Base-by-base conservation (phyloP, 2,888 invertebrate species). In the Lepidochrysops patricia region DNA sequence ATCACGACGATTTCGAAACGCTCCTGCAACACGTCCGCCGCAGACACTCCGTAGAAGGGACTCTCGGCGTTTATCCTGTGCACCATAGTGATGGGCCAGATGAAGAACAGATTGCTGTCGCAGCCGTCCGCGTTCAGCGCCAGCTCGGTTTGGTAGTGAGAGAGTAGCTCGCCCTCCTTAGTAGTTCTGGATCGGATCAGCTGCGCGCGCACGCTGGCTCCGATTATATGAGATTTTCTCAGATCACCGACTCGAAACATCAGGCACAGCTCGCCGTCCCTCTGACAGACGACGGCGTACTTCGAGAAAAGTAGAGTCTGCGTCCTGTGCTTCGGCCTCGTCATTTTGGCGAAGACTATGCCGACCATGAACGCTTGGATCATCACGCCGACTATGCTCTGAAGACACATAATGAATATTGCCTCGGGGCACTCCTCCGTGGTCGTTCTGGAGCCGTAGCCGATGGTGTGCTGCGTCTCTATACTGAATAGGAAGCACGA, bases 391-490 rank as follows among this genome's bases (percentile, higher is more conserved):
- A 94, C 92, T 64, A 97, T 95, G 76, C 96, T 96, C 82, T 97
- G 97, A 43, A 96, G 84, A 80, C 96, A 96, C 94, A 97, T 94
- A 61, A 97, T 92, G 74, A 96, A 94, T 70, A 97, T 94, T 4
- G 96, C 97, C 79, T 96, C 95, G 0, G 96, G 95, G 74, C 97
- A 97, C 78, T 96, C 95, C 73, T 96, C 96, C 0, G 96, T 96
- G 1, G 95, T 95, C 65, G 94, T 93, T 57, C 97, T 91, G n/a
- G 93, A 92, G 49, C 97, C 97, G 75, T 96, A 97, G 58, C 97
- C 97, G 65, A 96, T 96, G 4, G 96, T 96, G 79, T 96, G 96
- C 76, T 97, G 97, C 0, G 97, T 97, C 87, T 97, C 97, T 72
- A 97, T 94, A 77, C 96, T 96, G 91, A 97, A 97, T 62, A 97